Evolutionary conservation across 1,140 invertebrate genomes (phyloP).

Genomic region (Tetramorium simillimum): DNA sequence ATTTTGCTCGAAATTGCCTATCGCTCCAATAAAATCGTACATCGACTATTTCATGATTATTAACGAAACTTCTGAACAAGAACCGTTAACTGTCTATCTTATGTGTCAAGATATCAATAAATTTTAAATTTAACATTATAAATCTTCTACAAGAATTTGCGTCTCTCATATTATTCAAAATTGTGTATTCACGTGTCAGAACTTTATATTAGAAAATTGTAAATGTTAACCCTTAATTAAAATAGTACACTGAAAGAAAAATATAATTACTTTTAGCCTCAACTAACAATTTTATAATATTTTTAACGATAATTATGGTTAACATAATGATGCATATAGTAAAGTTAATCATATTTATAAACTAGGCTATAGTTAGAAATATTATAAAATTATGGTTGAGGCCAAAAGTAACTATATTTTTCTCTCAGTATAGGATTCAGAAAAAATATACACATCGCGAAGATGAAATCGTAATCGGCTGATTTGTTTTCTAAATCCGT

Average conservation of each 20-base stretch:
- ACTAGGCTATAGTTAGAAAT: too few species aligned
- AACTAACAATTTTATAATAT: too few species aligned
- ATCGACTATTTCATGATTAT: neutral
- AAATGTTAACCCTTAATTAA: neutral
- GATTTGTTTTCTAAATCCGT: neutral
- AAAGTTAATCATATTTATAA: too few species aligned
- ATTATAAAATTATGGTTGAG: too few species aligned
- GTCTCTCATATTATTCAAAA: slow-evolving; percentile 1
- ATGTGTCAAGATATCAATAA: slow-evolving; percentile 8
- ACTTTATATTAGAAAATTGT: neutral
- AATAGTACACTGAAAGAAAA: neutral
- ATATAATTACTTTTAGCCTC: neutral
- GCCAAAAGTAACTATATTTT: too few species aligned
- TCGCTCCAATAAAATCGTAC: neutral
- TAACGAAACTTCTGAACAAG: neutral
- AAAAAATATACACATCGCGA: neutral
- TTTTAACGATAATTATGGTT: too few species aligned
- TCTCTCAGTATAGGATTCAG: neutral
- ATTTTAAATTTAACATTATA: slow-evolving; percentile 63
- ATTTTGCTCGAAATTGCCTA: neutral
- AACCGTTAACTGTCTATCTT: slow-evolving; percentile 42
- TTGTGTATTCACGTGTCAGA: neutral
- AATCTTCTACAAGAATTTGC: slow-evolving; percentile 26
- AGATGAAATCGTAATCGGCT: slow-evolving; percentile 5
- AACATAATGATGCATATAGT: too few species aligned